phyloP scores from a whole-genome alignment of 2,888 invertebrate species.

The Lithophane semibrunnea region DNA sequence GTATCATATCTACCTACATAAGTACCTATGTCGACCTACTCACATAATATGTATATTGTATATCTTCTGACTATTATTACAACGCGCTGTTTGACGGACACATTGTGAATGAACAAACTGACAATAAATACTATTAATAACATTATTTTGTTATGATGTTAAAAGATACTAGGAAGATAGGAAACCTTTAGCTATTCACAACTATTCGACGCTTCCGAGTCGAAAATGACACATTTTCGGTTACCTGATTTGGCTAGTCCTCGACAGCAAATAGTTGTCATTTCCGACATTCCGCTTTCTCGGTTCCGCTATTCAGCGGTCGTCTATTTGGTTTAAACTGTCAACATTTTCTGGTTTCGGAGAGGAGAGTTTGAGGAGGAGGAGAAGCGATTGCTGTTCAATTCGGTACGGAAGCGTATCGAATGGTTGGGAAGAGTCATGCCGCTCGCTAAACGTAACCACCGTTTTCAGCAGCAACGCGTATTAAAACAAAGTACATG shows the following conservation, averaged over 20 bases:
- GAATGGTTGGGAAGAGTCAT: not conserved
- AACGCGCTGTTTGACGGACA: not conserved
- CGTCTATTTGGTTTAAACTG: not conserved
- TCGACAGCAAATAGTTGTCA: not conserved
- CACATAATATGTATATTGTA: not conserved
- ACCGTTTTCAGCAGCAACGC: not conserved
- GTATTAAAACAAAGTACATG: not conserved
- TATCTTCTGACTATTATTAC: not conserved
- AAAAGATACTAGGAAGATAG: not conserved
- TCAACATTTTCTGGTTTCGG: not conserved
- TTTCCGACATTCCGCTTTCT: too few relatives aligned
- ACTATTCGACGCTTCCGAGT: not conserved
- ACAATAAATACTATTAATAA: not conserved
- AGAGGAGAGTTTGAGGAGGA: not conserved
- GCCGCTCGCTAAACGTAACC: not conserved
- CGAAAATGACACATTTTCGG: not conserved
- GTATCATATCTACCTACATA: conserved; percentile 40
- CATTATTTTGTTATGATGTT: not conserved
- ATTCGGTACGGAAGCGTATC: not conserved
- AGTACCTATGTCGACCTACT: conserved; percentile 16
- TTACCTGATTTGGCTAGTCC: not conserved
- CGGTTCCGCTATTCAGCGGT: not conserved
- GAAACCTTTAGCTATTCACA: not conserved
- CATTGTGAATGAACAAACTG: not conserved
- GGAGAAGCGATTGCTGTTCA: not conserved